phyloP scores from a whole-genome alignment of 2,888 invertebrate species.

The Abrostola triplasia region DNA sequence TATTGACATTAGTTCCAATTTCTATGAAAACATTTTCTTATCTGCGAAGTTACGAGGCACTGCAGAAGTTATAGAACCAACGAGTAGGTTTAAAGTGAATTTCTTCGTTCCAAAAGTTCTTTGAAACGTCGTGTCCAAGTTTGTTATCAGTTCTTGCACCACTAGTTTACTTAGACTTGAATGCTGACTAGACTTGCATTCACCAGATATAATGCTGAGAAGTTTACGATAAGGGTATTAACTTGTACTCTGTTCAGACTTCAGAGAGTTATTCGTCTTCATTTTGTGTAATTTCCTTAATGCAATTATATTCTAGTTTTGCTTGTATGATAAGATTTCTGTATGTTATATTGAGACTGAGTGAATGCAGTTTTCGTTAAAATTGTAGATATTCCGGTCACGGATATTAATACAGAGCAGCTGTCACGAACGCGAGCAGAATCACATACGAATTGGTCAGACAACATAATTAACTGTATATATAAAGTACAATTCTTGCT shows the following conservation, averaged over 20 bases:
- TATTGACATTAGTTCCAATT: conserved; percentile 22
- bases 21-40: conserved; percentile 39
- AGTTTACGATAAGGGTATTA: conserved; percentile 43
- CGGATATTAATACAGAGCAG: conserved; percentile 22
- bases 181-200: conserved; percentile 47
- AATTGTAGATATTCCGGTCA: conserved; percentile 30
- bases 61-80: conserved; percentile 35
- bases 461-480: not conserved
- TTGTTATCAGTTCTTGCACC: conserved; percentile 46
- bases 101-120: conserved; percentile 38
- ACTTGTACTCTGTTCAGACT: conserved; percentile 33
- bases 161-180: conserved; percentile 48
- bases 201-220: conserved; percentile 46
- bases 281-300: conserved; percentile 1
- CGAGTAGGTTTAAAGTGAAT: conserved; percentile 43
- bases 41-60: conserved; percentile 29
- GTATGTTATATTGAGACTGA: conserved; percentile 11
- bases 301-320: not conserved
- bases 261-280: conserved; percentile 17
- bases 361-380: conserved; percentile 45
- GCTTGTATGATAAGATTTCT: not conserved
- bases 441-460: not conserved
- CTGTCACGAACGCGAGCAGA: conserved; percentile 30
- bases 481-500: not conserved
- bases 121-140: conserved; percentile 40